These are phyloP conservation scores for Babylonia areolata DNA, from an alignment of 1,140 invertebrate genomes.

Conservation along the genomic window DNA sequence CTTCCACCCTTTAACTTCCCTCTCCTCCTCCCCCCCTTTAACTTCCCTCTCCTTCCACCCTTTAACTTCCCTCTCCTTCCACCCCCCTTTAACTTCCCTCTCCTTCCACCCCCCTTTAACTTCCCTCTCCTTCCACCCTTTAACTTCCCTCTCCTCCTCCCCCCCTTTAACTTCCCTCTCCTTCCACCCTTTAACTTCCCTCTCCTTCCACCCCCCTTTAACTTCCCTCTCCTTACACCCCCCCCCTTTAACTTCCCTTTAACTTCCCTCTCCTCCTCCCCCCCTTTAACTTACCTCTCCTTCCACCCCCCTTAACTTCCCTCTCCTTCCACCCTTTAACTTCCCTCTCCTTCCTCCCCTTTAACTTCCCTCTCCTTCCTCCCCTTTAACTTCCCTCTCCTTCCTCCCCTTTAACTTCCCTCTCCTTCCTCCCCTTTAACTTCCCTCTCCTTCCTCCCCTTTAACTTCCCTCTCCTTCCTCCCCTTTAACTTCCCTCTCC, in stretches of 20 bases:
- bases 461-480: not conserved
- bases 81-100: too few relatives aligned
- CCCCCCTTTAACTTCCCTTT: not conserved
- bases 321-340: too few relatives aligned
- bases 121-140: too few relatives aligned
- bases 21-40: too few relatives aligned
- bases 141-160: too few relatives aligned
- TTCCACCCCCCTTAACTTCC: too few relatives aligned
- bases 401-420: not conserved
- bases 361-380: too few relatives aligned
- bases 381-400: slow-evolving; percentile 19
- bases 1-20: too few relatives aligned
- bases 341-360: slow-evolving; percentile 21
- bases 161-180: not conserved
- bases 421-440: not conserved
- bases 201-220: not conserved
- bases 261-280: not conserved
- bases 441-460: not conserved
- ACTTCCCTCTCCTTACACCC: too few relatives aligned
- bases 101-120: too few relatives aligned
- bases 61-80: too few relatives aligned
- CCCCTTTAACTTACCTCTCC: not conserved
- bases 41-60: too few relatives aligned
- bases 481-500: not conserved
- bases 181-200: not conserved